Evolutionary conservation across 2,888 invertebrate genomes (phyloP), one percentile per base, ranked within the genome.

Genomic region (Tetragonula carbonaria): DNA sequence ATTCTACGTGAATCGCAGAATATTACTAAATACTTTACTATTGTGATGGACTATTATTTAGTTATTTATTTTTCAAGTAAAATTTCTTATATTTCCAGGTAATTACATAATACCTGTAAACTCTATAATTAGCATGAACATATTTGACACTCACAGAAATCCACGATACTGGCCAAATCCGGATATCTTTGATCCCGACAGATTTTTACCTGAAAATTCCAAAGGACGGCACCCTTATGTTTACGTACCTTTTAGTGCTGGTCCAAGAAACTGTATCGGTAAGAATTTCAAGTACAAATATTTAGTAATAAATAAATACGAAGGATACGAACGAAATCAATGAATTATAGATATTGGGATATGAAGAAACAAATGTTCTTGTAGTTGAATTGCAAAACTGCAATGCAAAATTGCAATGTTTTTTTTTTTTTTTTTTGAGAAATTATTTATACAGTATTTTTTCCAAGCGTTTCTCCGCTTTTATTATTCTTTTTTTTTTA

Each of bases 261-360:
- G 97, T 4, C 96, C 96, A 0, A 95, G 97, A 50, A 97, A 97
- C 92, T 97, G 97, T 88, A 96, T 97, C 86, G 97, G 96, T 96
- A 94, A 91, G 51, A 1, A 51, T 33, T 21, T 4, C 28, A 63
- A 2, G 4, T 63, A 18, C 18, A 11, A 63, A 11, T 33, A 33
- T 16, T 28, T 63, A 28, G 1, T 8, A 28, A 16, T 16, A 16
- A 16, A 63, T 23, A 23, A 1, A 62, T 62, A 33, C 33, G 13
- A 59, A 2, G 59, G 13, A 59, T 55, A 55, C 51, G 51, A 51
- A 16, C 16, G 21, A 59, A 14, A 59, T 14, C 5, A 23, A 59
- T 59, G n/a, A n/a, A 23, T 59, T 23, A 14, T 23, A 14, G n/a
- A 23, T 57, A n/a, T 11, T 13, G 11, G 21, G 11, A 55, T 11